Percentiles rank a stretch among this genome's conserved stretches.
phyloP scores from a whole-genome alignment of 2,888 invertebrate species.

The Parnassius apollo region DNA sequence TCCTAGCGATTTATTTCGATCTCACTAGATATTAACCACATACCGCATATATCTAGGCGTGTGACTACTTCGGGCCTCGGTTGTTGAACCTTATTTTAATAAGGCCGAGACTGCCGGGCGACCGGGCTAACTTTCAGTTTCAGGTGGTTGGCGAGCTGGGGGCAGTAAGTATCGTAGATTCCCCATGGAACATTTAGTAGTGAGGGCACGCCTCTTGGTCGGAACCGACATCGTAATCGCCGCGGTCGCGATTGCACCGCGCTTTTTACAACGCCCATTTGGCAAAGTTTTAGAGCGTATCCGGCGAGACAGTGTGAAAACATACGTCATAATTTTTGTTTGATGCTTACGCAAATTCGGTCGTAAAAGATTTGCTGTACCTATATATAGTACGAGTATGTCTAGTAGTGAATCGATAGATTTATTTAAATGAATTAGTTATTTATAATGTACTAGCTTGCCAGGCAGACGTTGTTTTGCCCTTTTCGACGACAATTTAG shows the following conservation, averaged over 20 bases:
- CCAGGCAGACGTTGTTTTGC: too few species aligned
- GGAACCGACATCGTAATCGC: constrained; percentile 59
- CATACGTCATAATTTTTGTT: constrained; percentile 40
- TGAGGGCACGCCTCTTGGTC: constrained; percentile 48
- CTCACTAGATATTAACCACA: constrained; percentile 74
- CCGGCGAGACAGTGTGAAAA: constrained; percentile 32
- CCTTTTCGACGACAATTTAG: too few species aligned
- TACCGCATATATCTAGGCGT: constrained; percentile 74
- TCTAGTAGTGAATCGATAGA: too few species aligned
- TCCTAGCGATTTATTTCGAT: constrained; percentile 80
- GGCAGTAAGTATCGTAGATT: constrained; percentile 58
- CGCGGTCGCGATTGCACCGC: constrained; percentile 33
- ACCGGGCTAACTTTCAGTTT: constrained; percentile 52
- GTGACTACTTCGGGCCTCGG: constrained; percentile 60
- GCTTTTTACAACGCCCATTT: constrained; percentile 40
- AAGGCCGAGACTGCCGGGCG: constrained; percentile 51
- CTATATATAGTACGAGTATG: too few species aligned
- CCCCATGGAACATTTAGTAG: constrained; percentile 63
- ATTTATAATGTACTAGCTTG: too few species aligned
- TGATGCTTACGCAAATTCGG: constrained; percentile 32
- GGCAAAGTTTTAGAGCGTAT: constrained; percentile 43
- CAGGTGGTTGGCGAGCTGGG: constrained; percentile 39
- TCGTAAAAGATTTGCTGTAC: too few species aligned
- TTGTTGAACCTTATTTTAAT: constrained; percentile 74
- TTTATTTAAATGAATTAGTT: too few species aligned